These are phyloP conservation scores for Orchesella flavescens DNA, from an alignment of 2,888 invertebrate species.

Conservation along the genomic window DNA sequence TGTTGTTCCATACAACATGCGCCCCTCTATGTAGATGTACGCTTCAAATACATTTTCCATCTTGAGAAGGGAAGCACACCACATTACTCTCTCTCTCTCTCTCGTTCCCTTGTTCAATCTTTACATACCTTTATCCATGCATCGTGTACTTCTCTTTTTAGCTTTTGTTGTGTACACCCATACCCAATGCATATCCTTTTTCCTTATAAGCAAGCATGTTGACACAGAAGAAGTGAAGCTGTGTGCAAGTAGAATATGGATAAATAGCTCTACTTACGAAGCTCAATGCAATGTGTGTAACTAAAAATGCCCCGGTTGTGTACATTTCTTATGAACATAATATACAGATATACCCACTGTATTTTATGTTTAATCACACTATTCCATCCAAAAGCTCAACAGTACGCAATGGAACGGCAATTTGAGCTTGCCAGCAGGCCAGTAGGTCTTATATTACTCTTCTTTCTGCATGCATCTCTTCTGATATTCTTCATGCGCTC, in stretches of 20 bases:
- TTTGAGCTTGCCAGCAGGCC: slow-evolving; percentile 54
- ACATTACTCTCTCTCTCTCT: slow-evolving; percentile 19
- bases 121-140: slow-evolving; percentile 45
- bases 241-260: slow-evolving; percentile 43
- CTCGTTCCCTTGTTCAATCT: slow-evolving; percentile 29
- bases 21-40: neutral
- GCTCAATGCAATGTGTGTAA: neutral
- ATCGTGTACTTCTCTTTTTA: neutral
- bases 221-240: slow-evolving; percentile 38
- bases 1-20: slow-evolving; percentile 5
- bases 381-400: slow-evolving; percentile 8
- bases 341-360: neutral
- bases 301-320: neutral
- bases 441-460: slow-evolving; percentile 47
- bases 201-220: slow-evolving; percentile 46
- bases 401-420: slow-evolving; percentile 45
- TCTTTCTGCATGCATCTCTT: slow-evolving; percentile 39
- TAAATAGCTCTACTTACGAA: slow-evolving; percentile 46
- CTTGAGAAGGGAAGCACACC: slow-evolving; percentile 19
- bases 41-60: slow-evolving; percentile 26
- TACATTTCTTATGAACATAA: slow-evolving; percentile 30
- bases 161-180: slow-evolving; percentile 15
- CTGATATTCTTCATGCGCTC: slow-evolving; percentile 36
- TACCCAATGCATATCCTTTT: slow-evolving; percentile 50
- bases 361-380: slow-evolving; percentile 43